Conservation (phyloP, 2,888 invertebrate species). For the Acanthosepion pharaonis region DNA sequence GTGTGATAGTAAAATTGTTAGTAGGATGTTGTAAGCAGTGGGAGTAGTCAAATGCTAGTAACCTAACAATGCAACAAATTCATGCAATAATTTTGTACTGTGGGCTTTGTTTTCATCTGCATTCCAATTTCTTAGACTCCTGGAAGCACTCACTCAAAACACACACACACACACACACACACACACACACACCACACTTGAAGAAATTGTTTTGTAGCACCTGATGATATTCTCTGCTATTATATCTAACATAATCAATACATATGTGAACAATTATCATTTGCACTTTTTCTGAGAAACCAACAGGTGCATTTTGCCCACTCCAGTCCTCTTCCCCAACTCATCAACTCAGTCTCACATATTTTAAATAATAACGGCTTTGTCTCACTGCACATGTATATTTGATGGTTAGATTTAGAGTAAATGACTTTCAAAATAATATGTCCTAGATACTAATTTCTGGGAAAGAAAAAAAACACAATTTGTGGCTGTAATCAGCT, state of each 20-base stretch:
- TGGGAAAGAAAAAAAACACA: not conserved
- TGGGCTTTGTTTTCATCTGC: too few relatives aligned
- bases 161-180: not conserved
- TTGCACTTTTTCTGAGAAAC: not conserved
- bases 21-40: too few relatives aligned
- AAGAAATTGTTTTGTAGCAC: not conserved
- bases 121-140: too few relatives aligned
- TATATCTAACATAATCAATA: not conserved
- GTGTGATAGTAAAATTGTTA: too few relatives aligned
- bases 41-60: too few relatives aligned
- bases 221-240: not conserved
- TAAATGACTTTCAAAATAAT: not conserved
- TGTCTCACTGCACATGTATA: not conserved
- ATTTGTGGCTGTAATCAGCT: not conserved
- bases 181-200: not conserved
- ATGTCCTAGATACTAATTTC: not conserved
- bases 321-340: not conserved
- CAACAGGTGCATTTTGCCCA: not conserved
- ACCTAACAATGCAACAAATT: too few relatives aligned
- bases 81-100: too few relatives aligned
- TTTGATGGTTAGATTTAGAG: not conserved
- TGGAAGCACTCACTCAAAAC: not conserved
- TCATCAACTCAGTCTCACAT: not conserved
- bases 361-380: not conserved
- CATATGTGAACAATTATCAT: not conserved